A percentile compares a stretch with the other conserved stretches of the same genome.
Evolutionary conservation across 2,113 vertebrate genomes (phyloP).

Genomic region (Ivindomyrus marchei): DNA sequence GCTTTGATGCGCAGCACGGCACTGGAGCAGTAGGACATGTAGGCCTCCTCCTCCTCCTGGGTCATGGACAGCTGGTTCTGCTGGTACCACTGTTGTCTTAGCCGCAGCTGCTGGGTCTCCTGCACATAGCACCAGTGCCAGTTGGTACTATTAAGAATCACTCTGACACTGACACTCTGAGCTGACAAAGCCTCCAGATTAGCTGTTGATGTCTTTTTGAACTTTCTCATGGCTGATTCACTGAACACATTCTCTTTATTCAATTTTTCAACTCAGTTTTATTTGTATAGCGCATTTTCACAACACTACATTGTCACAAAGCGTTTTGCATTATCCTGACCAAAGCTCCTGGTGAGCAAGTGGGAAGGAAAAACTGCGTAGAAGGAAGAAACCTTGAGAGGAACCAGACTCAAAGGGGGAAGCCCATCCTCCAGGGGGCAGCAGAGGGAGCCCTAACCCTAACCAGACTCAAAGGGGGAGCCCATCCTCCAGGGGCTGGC

Average conservation of each 20-base stretch:
- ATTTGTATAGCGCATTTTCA: too few species aligned
- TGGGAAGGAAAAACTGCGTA: too few species aligned
- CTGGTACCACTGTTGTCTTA: conserved; percentile 65
- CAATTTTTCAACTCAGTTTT: too few species aligned
- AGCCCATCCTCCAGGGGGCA: too few species aligned
- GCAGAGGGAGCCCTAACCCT: too few species aligned
- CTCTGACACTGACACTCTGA: neutral
- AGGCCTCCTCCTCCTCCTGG: conserved; percentile 44
- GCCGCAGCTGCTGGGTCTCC: conserved; percentile 64
- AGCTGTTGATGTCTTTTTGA: neutral
- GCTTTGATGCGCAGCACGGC: conserved; percentile 58
- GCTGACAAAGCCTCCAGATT: neutral
- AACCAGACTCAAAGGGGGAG: too few species aligned
- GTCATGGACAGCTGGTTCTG: conserved; percentile 55
- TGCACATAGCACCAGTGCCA: conserved; percentile 26
- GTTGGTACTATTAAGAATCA: neutral
- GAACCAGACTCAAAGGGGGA: too few species aligned
- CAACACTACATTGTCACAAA: too few species aligned
- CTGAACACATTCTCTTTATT: neutral
- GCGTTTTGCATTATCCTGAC: too few species aligned
- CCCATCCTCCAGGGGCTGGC: too few species aligned
- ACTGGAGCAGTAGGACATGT: conserved; percentile 55
- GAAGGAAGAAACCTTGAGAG: too few species aligned
- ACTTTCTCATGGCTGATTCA: neutral
- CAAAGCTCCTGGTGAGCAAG: too few species aligned